Conservation (phyloP, 2,113 vertebrate species). For the Varanus salvator region DNA sequence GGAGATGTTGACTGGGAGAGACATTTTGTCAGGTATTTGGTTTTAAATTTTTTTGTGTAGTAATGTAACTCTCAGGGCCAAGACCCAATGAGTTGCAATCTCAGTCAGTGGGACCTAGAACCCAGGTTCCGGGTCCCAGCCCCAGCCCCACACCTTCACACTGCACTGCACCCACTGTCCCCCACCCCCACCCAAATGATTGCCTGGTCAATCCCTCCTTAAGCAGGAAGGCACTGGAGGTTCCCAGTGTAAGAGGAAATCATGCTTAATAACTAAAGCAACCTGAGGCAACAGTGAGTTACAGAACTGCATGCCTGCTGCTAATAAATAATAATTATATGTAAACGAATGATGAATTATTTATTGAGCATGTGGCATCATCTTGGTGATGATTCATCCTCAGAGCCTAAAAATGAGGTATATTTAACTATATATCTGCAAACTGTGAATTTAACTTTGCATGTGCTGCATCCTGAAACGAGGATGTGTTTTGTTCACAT, state of each 20-base stretch:
- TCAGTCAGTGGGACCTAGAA: no score
- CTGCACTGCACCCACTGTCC: no score
- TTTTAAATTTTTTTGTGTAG: no score
- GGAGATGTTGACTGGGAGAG: no score
- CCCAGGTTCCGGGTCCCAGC: no score
- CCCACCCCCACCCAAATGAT: background rate
- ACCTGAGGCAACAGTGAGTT: background rate
- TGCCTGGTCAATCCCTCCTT: background rate
- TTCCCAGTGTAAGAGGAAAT: background rate
- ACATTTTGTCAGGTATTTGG: no score
- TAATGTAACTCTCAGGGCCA: no score
- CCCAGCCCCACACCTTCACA: no score
- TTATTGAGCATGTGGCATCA: background rate
- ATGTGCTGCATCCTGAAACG: background rate
- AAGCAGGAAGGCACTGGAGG: background rate
- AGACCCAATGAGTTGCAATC: no score
- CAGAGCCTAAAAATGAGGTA: background rate
- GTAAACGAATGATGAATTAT: background rate
- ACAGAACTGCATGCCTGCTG: background rate
- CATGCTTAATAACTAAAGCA: background rate
- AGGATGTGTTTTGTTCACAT: background rate
- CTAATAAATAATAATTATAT: background rate
- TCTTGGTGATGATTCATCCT: constrained; percentile 2
- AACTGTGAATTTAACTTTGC: no score
- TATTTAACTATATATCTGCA: background rate